Conservation (phyloP, 2,113 vertebrate genomes). For the Aldabrachelys gigantea region DNA sequence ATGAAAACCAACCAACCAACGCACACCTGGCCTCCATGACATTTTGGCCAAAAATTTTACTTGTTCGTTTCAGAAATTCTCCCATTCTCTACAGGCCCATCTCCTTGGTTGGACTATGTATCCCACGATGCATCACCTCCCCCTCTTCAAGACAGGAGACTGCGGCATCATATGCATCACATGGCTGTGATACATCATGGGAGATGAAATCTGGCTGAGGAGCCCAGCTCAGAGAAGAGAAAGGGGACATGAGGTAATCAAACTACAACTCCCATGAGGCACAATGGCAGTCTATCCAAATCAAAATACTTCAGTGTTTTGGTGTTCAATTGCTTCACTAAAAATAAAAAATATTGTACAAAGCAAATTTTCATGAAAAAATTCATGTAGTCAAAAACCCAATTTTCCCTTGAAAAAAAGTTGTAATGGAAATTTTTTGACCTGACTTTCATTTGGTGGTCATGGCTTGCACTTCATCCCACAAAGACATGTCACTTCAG, state of each 20-base stretch:
- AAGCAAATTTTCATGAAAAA: neutral
- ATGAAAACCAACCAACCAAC: neutral
- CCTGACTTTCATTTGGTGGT: neutral
- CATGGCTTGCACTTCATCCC: neutral
- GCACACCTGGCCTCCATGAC: neutral
- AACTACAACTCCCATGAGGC: neutral
- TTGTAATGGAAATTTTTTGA: neutral
- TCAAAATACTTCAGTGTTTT: neutral
- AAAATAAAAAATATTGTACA: neutral
- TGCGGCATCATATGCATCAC: neutral
- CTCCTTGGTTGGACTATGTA: neutral
- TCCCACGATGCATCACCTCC: neutral
- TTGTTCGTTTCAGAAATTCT: fast-evolving
- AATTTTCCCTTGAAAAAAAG: neutral
- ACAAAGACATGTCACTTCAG: neutral
- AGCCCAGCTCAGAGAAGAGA: neutral
- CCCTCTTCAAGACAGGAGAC: fast-evolving
- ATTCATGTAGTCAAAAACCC: neutral
- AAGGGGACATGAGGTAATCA: fast-evolving
- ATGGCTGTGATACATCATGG: fast-evolving
- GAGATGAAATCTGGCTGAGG: neutral
- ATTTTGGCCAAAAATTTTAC: neutral
- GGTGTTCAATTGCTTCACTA: neutral
- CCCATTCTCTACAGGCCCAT: fast-evolving
- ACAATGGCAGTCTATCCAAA: neutral